phyloP scores from a whole-genome alignment of 30 jellyfish, hydroid and myxozoan genomes.

The Pelagia noctiluca region DNA sequence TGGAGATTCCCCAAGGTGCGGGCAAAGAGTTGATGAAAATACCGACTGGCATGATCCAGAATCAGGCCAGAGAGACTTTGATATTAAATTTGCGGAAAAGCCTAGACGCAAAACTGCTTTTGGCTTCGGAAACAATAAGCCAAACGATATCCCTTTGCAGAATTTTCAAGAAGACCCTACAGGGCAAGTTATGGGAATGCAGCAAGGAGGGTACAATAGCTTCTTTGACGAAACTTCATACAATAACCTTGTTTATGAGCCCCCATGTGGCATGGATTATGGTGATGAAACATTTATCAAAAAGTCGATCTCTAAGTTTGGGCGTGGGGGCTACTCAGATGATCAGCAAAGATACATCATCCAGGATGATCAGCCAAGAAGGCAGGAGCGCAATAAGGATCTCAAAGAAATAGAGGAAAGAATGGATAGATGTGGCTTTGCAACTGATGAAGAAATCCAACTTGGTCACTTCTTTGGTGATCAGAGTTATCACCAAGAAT shows the following conservation, averaged over 20 bases:
- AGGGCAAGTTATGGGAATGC: background rate
- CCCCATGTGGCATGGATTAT: background rate
- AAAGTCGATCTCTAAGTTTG: too few species aligned
- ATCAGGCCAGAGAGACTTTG: too few species aligned
- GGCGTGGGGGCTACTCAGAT: too few species aligned
- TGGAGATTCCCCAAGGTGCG: too few species aligned
- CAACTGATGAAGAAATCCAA: background rate
- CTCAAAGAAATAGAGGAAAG: background rate
- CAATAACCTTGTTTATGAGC: background rate
- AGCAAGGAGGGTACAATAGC: background rate
- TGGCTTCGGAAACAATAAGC: background rate
- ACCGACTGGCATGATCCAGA: too few species aligned
- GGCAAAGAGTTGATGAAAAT: too few species aligned
- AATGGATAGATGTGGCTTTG: background rate
- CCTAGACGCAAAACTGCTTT: background rate
- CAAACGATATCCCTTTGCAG: background rate
- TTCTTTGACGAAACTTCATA: background rate
- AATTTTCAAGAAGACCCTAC: background rate
- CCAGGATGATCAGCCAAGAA: too few species aligned
- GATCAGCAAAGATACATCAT: too few species aligned
- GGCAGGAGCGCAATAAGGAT: background rate
- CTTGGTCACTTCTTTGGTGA: too few species aligned
- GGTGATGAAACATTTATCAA: conserved; percentile 3
- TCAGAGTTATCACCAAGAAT: too few species aligned
- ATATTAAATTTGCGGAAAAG: too few species aligned